These are phyloP conservation scores for Pammene fasciana DNA, from an alignment of 2,888 invertebrate species.

Conservation along the genomic window DNA sequence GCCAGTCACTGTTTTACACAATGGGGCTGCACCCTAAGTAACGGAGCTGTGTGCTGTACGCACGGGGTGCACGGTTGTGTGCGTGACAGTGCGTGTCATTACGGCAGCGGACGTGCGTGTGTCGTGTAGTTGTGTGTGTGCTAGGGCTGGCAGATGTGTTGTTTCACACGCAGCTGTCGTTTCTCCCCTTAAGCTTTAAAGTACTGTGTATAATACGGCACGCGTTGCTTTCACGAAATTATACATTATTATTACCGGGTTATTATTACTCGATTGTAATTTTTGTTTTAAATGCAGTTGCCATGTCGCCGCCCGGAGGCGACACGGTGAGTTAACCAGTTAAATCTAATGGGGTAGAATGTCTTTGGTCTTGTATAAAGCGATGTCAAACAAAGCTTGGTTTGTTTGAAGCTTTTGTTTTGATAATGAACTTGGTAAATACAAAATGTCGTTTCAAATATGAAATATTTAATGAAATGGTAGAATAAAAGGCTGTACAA, in stretches of 20 bases:
- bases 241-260: slow-evolving; percentile 76
- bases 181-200: slow-evolving; percentile 63
- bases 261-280: slow-evolving; percentile 64
- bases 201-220: slow-evolving; percentile 72
- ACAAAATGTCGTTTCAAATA: not conserved
- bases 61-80: slow-evolving; percentile 44
- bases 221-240: slow-evolving; percentile 80
- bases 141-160: slow-evolving; percentile 75
- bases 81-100: slow-evolving; percentile 48
- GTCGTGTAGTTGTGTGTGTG: slow-evolving; percentile 53
- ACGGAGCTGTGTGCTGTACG: slow-evolving; percentile 54
- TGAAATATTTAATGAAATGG: too few species aligned
- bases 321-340: slow-evolving; percentile 22
- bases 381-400: slow-evolving; percentile 11
- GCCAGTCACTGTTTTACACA: slow-evolving; percentile 51
- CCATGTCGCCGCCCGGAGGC: slow-evolving; percentile 52
- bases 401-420: not conserved
- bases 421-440: not conserved
- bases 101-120: slow-evolving; percentile 50
- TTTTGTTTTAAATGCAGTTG: slow-evolving; percentile 71
- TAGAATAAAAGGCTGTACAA: too few species aligned
- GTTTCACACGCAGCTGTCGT: slow-evolving; percentile 74
- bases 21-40: slow-evolving; percentile 68
- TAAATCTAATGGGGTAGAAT: slow-evolving; percentile 21
- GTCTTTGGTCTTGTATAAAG: slow-evolving; percentile 6